These are phyloP conservation scores for Dynastes maya DNA, from an alignment of 2,888 invertebrate genomes.

Conservation along the genomic window DNA sequence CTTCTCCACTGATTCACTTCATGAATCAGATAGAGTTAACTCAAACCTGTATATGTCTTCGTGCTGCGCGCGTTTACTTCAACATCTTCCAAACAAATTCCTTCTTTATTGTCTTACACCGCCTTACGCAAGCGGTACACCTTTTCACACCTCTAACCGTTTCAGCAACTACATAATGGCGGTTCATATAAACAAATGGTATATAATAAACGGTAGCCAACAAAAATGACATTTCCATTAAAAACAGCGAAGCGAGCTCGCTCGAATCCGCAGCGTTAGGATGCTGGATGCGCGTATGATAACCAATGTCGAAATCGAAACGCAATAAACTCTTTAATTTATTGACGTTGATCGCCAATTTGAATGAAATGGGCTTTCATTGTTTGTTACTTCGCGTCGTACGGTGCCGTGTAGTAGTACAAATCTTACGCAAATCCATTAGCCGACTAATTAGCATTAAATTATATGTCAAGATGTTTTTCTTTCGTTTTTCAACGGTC, in stretches of 20 bases:
- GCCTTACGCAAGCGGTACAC: constrained; percentile 2
- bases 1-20: constrained; percentile 2
- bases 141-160: constrained; percentile 20
- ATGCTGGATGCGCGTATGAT: neutral
- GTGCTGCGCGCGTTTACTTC: neutral
- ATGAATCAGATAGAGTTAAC: neutral
- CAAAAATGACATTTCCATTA: constrained; percentile 33
- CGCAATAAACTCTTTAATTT: constrained; percentile 30
- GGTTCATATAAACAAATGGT: constrained; percentile 26
- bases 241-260: constrained; percentile 21
- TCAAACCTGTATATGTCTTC: constrained; percentile 1
- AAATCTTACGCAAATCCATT: constrained; percentile 37
- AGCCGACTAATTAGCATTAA: constrained; percentile 35
- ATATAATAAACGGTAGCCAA: constrained; percentile 20
- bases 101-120: constrained; percentile 2
- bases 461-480: constrained; percentile 32
- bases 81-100: constrained; percentile 7
- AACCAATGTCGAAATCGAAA: constrained; percentile 26
- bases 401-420: constrained; percentile 19
- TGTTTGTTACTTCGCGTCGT: constrained; percentile 18
- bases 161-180: neutral
- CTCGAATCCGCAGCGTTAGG: constrained; percentile 15
- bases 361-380: constrained; percentile 36
- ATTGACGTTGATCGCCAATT: constrained; percentile 37
- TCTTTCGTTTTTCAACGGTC: constrained; percentile 1